These are phyloP conservation scores for Caenorhabditis brenneri DNA, from an alignment of 1,140 invertebrate genomes.

Conservation along the genomic window DNA sequence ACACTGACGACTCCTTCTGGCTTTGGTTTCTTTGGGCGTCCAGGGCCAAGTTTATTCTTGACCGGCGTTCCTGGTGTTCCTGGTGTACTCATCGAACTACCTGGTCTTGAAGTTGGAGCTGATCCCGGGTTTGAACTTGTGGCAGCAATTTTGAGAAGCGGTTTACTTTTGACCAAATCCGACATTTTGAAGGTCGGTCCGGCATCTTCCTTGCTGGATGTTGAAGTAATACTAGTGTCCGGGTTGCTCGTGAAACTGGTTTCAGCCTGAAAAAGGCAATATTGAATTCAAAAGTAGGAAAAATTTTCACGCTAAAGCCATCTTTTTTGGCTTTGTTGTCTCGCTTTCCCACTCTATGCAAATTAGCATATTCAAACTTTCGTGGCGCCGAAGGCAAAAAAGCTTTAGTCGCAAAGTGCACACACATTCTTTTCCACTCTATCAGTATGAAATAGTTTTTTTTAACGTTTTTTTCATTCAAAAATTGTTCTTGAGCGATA, in stretches of 20 bases:
- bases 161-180: not conserved
- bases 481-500: too few species aligned
- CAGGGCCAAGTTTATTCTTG: not conserved
- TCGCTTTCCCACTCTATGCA: too few species aligned
- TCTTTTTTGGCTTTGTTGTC: too few species aligned
- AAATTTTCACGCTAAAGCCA: too few species aligned
- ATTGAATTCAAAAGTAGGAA: too few species aligned
- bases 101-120: not conserved
- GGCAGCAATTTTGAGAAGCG: not conserved
- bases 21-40: constrained; percentile 11
- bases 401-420: too few species aligned
- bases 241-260: not conserved
- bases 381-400: too few species aligned
- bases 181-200: constrained; percentile 4
- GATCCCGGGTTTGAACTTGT: not conserved
- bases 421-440: too few species aligned
- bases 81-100: not conserved
- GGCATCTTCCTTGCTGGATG: not conserved
- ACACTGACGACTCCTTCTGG: not conserved
- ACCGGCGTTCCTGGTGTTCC: not conserved
- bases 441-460: too few species aligned
- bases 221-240: not conserved
- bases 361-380: too few species aligned
- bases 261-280: not conserved
- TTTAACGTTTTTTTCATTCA: too few species aligned